Conservation (phyloP, 2,113 vertebrate species). For the Varanus komodoensis region DNA sequence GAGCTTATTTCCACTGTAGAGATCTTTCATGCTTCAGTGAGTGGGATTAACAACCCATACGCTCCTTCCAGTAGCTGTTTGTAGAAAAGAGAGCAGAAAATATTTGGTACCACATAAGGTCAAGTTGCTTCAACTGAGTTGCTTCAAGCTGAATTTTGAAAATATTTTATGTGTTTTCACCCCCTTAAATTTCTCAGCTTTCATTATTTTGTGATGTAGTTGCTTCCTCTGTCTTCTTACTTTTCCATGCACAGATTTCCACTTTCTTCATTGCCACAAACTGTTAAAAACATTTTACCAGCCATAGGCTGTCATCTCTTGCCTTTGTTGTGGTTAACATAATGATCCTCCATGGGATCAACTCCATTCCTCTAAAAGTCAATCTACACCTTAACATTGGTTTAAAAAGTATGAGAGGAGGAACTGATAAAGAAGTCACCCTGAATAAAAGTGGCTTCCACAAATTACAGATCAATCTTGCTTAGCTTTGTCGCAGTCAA, state of each 20-base stretch:
- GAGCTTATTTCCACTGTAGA: background rate
- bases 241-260: background rate
- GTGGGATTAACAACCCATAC: slow-evolving; percentile 17
- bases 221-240: background rate
- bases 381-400: too few species aligned
- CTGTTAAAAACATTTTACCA: background rate
- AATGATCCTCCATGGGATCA: background rate
- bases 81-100: background rate
- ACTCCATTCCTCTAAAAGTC: background rate
- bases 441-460: background rate
- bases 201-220: background rate
- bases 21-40: slow-evolving; percentile 11
- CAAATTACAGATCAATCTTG: too few species aligned
- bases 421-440: background rate
- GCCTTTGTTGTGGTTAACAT: background rate
- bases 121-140: background rate
- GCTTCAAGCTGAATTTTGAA: slow-evolving; percentile 1
- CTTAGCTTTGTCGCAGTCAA: background rate
- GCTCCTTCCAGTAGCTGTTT: background rate
- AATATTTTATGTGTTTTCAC: background rate
- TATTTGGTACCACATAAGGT: background rate
- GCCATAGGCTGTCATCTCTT: background rate
- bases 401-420: background rate
- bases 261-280: background rate
- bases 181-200: background rate